Conservation (phyloP, 2,113 vertebrate species). For the Caranx melampygus region DNA sequence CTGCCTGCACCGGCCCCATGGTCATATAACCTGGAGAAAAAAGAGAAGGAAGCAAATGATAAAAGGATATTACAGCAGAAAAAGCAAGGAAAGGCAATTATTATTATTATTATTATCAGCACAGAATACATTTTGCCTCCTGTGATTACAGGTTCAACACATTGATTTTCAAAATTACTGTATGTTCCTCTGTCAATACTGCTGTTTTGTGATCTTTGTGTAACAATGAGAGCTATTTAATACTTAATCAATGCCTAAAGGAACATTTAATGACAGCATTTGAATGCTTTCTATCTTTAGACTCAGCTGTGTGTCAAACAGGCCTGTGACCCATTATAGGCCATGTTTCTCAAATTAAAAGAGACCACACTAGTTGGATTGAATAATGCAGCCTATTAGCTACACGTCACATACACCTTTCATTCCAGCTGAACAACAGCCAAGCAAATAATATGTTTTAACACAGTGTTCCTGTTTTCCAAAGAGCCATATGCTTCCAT, state of each 20-base stretch:
- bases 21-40: conserved; percentile 94
- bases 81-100: not conserved
- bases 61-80: not conserved
- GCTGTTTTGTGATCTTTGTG: not conserved
- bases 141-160: not conserved
- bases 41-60: not conserved
- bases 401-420: not conserved
- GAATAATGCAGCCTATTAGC: not conserved
- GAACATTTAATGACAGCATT: not conserved
- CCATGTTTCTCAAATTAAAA: not conserved
- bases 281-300: not conserved
- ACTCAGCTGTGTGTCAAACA: not conserved
- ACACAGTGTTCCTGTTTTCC: not conserved
- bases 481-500: not conserved
- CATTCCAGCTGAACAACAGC: not conserved
- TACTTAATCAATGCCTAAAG: not conserved
- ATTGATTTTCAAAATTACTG: conserved; percentile 21
- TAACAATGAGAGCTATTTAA: not conserved
- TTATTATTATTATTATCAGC: not conserved
- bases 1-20: conserved; percentile 96
- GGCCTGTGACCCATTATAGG: not conserved
- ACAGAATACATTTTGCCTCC: conserved; percentile 1
- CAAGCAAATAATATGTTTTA: not conserved
- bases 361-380: not conserved
- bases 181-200: conserved; percentile 4